Evolutionary conservation across 2,888 invertebrate species (phyloP), one percentile per base, ranked within the genome.

Genomic region (Agonopterix heracliana): DNA sequence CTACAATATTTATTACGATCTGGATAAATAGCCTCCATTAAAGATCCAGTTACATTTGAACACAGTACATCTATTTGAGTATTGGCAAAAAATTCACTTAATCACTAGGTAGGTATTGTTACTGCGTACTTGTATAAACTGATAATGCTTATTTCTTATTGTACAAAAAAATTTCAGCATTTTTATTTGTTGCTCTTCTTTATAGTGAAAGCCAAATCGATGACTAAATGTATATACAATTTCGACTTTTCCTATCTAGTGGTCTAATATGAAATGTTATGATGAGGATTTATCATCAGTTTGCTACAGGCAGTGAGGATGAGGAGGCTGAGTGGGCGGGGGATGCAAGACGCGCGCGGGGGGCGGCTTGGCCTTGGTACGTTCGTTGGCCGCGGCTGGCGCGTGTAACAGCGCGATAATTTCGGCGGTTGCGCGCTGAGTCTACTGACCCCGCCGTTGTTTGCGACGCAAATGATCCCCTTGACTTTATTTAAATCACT

Each of bases 401-500:
- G 76, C 81, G 84, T 83, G 83, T 83, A 81, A 55, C 34, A 12
- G 64, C 69, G 60, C 66, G 85, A 83, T 86, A 82, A 87, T 82
- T 87, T 87, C 83, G 87, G 86, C 86, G 72, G 75, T 79, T 77
- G 77, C 71, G 83, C 81, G 64, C 62, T 57, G 78, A 81, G 86
- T 84, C 73, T 86, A 86, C 83, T 87, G 87, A 87, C 87, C 87
- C 86, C 87, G 76, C 58, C 66, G 78, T 68, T 80, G 82, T 81
- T 84, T 78, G 79, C 83, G 81, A 82, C 84, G 78, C 81, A 77
- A 83, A 81, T 81, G 73, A 81, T 84, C 81, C 78, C 80, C 86
- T 86, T 83, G 82, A 82, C 82, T 87, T 84, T 85, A 87, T 87
- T 87, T 79, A 86, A 87, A 84, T 81, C 71, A 63, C 59, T 64